Conservation (phyloP, 1,140 invertebrate genomes). For the Pseudomyrmex pallidus region DNA sequence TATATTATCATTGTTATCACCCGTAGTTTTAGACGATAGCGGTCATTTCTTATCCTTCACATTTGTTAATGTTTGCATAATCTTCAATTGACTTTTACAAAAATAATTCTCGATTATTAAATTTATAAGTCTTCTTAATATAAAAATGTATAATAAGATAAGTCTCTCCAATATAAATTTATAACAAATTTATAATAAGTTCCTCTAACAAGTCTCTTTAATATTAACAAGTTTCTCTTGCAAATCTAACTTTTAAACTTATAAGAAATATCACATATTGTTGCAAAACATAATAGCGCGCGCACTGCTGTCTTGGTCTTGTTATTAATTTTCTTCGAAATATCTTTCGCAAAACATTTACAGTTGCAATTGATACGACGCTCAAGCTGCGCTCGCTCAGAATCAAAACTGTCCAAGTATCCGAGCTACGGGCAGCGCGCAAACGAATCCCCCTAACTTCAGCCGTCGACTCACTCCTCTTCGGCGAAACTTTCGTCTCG, state of each 20-base stretch:
- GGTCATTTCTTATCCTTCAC: conserved; percentile 8
- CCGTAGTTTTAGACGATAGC: background rate
- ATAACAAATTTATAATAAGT: no score
- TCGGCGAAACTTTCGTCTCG: conserved; percentile 70
- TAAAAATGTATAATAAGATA: no score
- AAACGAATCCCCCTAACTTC: conserved; percentile 56
- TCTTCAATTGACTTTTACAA: conserved; percentile 7
- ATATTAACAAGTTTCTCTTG: background rate
- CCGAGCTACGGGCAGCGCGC: conserved; percentile 43
- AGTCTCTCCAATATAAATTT: no score
- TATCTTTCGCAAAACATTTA: conserved; percentile 47
- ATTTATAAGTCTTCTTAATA: no score
- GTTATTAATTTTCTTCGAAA: conserved; percentile 51
- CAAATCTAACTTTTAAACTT: background rate
- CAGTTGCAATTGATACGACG: conserved; percentile 55
- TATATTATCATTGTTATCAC: conserved; percentile 52
- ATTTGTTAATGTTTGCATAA: background rate
- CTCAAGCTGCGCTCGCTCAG: conserved; percentile 36
- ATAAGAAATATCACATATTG: conserved; percentile 1
- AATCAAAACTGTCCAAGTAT: conserved; percentile 61
- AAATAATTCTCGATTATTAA: background rate
- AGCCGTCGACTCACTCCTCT: conserved; percentile 57
- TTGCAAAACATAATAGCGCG: background rate
- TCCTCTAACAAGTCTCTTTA: background rate
- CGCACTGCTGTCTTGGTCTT: background rate